Evolutionary conservation across 2,797 vertebrate genomes (phyloP).

Genomic region (Ceyx erithaca): DNA sequence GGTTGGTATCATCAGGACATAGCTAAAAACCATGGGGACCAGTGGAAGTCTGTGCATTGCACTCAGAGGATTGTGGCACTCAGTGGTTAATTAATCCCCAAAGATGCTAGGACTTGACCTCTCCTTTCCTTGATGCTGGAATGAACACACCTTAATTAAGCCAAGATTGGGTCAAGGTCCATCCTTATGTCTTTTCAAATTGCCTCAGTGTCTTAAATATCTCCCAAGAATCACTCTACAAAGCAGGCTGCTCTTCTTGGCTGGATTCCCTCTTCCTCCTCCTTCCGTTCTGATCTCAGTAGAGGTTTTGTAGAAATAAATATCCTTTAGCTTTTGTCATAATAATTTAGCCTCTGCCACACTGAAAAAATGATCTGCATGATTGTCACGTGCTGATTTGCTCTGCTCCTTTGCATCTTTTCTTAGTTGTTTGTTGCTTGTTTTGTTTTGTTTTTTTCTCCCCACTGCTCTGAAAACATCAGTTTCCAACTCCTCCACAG

Average conservation of each 20-base stretch:
- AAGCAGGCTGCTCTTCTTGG: neutral
- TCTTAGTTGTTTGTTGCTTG: neutral
- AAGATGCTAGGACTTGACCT: neutral
- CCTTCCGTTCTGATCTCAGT: neutral
- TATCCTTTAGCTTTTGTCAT: neutral
- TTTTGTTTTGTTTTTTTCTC: neutral
- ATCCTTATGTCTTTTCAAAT: neutral
- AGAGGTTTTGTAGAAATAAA: slow-evolving; percentile 1
- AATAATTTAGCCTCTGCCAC: neutral
- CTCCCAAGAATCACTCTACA: neutral
- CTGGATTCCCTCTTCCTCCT: neutral
- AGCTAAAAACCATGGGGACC: neutral
- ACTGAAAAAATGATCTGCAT: neutral
- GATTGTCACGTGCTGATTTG: neutral
- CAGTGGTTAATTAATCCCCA: neutral
- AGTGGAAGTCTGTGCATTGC: neutral
- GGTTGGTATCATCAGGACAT: fast-evolving
- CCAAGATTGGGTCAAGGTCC: neutral
- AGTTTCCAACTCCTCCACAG: neutral
- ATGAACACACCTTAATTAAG: neutral
- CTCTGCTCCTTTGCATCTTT: slow-evolving; percentile 25
- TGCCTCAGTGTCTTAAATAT: neutral
- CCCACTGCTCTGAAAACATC: slow-evolving; percentile 18
- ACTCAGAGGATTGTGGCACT: neutral
- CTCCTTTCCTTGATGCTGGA: neutral